These are phyloP conservation scores for Dendrocincla tyrannina DNA, from an alignment of 2,797 vertebrate species.

Conservation along the genomic window DNA sequence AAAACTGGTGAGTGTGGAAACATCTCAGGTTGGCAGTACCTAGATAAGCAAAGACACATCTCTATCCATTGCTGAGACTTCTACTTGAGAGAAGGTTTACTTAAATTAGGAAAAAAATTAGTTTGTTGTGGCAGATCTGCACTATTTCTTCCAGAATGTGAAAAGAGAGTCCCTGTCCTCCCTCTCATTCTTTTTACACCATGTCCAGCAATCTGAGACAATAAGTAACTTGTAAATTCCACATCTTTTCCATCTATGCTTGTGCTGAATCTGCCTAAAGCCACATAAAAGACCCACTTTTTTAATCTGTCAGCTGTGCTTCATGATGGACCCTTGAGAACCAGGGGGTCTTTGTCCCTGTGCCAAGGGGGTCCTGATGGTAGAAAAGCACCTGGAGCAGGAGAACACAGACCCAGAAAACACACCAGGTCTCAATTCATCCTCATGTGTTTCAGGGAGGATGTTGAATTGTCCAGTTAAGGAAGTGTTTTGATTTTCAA, in stretches of 20 bases:
- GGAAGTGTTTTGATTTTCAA: slow-evolving; percentile 41
- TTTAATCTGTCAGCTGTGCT: neutral
- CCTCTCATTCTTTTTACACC: neutral
- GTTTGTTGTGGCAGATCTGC: neutral
- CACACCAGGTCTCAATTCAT: neutral
- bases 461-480: neutral
- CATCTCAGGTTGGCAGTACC: neutral
- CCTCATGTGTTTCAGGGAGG: neutral
- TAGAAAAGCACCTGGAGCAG: neutral
- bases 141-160: neutral
- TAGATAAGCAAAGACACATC: neutral
- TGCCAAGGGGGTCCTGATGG: neutral
- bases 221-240: neutral
- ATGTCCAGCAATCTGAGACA: neutral
- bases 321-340: neutral
- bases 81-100: neutral
- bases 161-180: neutral
- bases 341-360: rapidly evolving
- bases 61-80: neutral
- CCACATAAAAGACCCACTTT: neutral
- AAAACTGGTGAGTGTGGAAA: neutral
- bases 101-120: neutral
- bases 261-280: neutral
- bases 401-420: neutral
- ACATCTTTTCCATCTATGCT: neutral